Evolutionary conservation across 2,797 vertebrate genomes (phyloP).

Genomic region (Gastrophryne carolinensis): DNA sequence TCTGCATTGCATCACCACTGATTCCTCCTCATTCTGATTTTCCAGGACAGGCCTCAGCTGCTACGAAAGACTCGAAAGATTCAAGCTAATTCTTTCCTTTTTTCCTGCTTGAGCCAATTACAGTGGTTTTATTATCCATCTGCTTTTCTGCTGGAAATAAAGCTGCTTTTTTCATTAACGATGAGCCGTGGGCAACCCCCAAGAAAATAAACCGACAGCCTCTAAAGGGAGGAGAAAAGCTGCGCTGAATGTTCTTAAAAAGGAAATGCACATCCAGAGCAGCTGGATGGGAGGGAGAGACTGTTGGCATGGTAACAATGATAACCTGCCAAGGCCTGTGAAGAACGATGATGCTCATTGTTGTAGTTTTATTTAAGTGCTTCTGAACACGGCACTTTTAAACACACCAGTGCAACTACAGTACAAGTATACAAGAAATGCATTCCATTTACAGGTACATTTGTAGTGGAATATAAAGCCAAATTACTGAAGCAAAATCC

Average conservation of each 20-base stretch:
- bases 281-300: slow-evolving; percentile 13
- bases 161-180: slow-evolving; percentile 24
- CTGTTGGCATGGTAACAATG: slow-evolving; percentile 29
- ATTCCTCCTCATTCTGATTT: slow-evolving; percentile 6
- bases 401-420: too few relatives aligned
- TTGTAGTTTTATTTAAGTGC: too few relatives aligned
- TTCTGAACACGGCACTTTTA: too few relatives aligned
- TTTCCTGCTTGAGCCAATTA: slow-evolving; percentile 7
- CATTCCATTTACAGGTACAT: too few relatives aligned
- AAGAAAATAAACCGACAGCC: slow-evolving; percentile 32
- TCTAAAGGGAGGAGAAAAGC: slow-evolving; percentile 43
- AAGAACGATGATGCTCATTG: too few relatives aligned
- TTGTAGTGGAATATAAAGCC: too few relatives aligned
- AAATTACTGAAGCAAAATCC: too few relatives aligned
- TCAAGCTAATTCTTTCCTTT: slow-evolving; percentile 37
- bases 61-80: neutral
- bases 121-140: neutral
- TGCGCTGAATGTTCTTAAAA: slow-evolving; percentile 38
- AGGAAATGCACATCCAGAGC: neutral
- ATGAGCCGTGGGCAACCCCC: slow-evolving; percentile 2
- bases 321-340: slow-evolving; percentile 37
- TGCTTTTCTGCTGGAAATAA: slow-evolving; percentile 13
- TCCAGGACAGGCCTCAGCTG: neutral
- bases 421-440: too few relatives aligned
- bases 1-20: slow-evolving; percentile 37